Evolutionary conservation across 2,888 invertebrate genomes (phyloP), one percentile per base, ranked within the genome.

Genomic region (Hyles lineata): DNA sequence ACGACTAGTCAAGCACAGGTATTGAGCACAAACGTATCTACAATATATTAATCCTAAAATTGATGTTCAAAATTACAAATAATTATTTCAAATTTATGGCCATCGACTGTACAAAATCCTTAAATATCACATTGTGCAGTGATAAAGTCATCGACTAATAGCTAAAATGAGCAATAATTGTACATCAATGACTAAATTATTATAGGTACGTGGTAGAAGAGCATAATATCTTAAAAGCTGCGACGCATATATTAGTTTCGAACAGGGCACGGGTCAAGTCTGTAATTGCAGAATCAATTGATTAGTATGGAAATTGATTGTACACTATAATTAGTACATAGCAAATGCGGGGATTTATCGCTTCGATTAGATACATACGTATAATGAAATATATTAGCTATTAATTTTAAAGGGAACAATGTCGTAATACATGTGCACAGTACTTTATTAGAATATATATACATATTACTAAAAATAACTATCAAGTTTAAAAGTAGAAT

Each of bases 251-350:
- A 67, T 67, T 63, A 35, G 62, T n/a, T 67, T 76, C 75, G 74
- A 78, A 79, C 75, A 81, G 89, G 82, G 80, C 88, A 85, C 72
- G 85, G 91, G 89, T 89, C 88, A 87, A 80, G 75, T 77, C 79
- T 81, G 83, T 87, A 85, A 90, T 87, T 86, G 84, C 89, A 79
- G 81, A 87, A 86, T 88, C 84, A 86, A 89, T 90, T 88, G 86
- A 92, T 90, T 90, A 90, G 82, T 80, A 85, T 85, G 83, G 50
- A 67, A 67, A 67, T 67, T 67, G 67, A 67, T 67, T 67, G 50
- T 67, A 67, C 50, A 50, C 67, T 67, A 67, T 67, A 67, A 67
- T 67, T 50, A 50, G 67, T 67, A 67, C 67, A 21, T 50, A 67
- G 67, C 67, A 67, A 67, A 67, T 50, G 67, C 67, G 43, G 67